Evolutionary conservation across 2,888 invertebrate species (phyloP).

Genomic region (Xestoiulus laeticollis): DNA sequence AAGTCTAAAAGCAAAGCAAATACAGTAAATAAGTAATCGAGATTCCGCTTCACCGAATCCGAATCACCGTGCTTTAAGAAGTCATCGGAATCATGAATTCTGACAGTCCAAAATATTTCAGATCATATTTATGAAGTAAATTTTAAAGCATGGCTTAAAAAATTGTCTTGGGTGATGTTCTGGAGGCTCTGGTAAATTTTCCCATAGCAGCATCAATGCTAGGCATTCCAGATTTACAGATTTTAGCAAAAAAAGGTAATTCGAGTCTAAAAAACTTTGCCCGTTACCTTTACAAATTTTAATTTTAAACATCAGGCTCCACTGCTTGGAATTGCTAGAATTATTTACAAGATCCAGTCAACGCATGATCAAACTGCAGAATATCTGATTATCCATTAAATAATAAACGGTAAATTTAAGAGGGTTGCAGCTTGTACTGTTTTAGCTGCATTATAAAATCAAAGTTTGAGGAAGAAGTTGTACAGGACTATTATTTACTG

Average conservation of each 20-base stretch:
- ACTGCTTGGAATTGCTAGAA: background rate
- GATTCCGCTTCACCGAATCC: background rate
- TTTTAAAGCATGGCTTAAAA: too few relatives aligned
- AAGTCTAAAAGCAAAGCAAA: background rate
- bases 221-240: background rate
- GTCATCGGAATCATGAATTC: too few relatives aligned
- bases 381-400: background rate
- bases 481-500: background rate
- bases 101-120: too few relatives aligned
- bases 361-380: background rate
- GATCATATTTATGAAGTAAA: too few relatives aligned
- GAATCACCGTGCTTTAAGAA: too few relatives aligned
- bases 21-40: background rate
- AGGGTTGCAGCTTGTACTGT: background rate
- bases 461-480: background rate
- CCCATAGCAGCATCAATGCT: background rate
- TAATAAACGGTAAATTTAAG: background rate
- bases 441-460: background rate
- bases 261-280: background rate
- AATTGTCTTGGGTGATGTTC: too few relatives aligned
- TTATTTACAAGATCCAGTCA: background rate
- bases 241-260: background rate
- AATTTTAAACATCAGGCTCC: background rate
- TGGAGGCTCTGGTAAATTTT: background rate
- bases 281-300: background rate